Base-by-base conservation (phyloP, 2,888 invertebrate species). In the Drymonia ruficornis region DNA sequence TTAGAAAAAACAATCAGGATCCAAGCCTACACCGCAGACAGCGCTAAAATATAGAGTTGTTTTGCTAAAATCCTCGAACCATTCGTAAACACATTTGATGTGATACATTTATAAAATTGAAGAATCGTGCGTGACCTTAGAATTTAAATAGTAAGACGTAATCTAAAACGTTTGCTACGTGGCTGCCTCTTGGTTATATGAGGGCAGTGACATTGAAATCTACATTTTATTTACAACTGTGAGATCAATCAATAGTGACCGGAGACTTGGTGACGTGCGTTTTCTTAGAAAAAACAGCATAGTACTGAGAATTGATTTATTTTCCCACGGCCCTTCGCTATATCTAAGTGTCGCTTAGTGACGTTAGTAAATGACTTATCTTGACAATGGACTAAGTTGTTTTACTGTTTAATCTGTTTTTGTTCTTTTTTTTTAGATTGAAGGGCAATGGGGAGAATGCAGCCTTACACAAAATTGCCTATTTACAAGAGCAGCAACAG, bases 301-400 rank as follows among this genome's bases (percentile, higher is more conserved):
- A 59, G 56, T 82, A 75, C 78, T 66, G 54, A 70, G 81, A 80
- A 82, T 67, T 40, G 55, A 46, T 58, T 60, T 67, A 57, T 70
- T 75, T 82, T 82, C 83, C 76, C 83, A 83, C 83, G 81, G 83
- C 80, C 81, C 79, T 80, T 63, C 51, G 62, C 57, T 40, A 50
- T 58, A 47, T 44, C 23, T 23, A 23, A 23, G 40, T 55, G 43
- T 46, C 16, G 16, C 13, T 36, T 48, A 50, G 52, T 54, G 36
- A 52, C 53, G 7, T 40, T 59, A 46, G 29, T 49, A 49, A 55
- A 44, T 52, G 52, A 46, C 34, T 51, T 42, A 42, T 50, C 6
- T 38, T 51, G 55, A 63, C 54, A 61, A 60, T 56, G 48, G 38
- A 12, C 19, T 8, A 43, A 18, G 6, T 42, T 18, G 18, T 18